Base-by-base conservation (phyloP, 2,113 vertebrate species). In the Lontra canadensis region DNA sequence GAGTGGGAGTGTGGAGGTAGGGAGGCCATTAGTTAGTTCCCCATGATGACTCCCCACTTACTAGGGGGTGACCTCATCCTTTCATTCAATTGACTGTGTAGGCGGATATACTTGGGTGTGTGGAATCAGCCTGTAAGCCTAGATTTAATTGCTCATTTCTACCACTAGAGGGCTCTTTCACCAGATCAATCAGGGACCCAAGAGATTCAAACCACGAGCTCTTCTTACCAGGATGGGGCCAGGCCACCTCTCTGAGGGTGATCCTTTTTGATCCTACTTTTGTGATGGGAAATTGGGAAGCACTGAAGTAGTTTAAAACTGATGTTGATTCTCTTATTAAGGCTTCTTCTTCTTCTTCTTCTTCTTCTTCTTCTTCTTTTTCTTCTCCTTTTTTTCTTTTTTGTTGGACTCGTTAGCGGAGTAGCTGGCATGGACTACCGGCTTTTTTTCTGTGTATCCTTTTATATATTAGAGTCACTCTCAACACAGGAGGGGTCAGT, bases 121-220 rank as follows among this genome's bases (percentile, higher is more conserved):
- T 89, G 63, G n/a, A 93, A 59, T 47, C 34, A 2, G 36, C 31
- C 31, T 74, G 23, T 31, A 57, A 94, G 84, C 44, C 76, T 57
- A 34, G 18, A 26, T 31, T 2, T 31, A 49, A 65, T 61, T 69
- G 8, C 61, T 44, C n/a, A 1, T 39, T 92, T 49, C 78, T 15
- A 86, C 97, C 98, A 97, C 96, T 44, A 96, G 97, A 97, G 97
- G 97, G 95, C 95, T 81, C 84, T 90, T 91, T 20, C 57, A 67
- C 71, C 74, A 79, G 95, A 7, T 88, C 69, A 31, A 7, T 29
- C n/a, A 14, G 63, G 49, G 21, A 63, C 57, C 36, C 44, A 23
- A 44, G 65, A 83, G 90, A 95, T 17, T 83, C 25, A 52, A 85
- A 93, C 88, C 85, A 4, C 69, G 61, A 0, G 26, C 84, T 67